Evolutionary conservation across 2,797 vertebrate genomes (phyloP), one percentile per base, ranked within the genome.

Genomic region (Sebastolobus altivelis): DNA sequence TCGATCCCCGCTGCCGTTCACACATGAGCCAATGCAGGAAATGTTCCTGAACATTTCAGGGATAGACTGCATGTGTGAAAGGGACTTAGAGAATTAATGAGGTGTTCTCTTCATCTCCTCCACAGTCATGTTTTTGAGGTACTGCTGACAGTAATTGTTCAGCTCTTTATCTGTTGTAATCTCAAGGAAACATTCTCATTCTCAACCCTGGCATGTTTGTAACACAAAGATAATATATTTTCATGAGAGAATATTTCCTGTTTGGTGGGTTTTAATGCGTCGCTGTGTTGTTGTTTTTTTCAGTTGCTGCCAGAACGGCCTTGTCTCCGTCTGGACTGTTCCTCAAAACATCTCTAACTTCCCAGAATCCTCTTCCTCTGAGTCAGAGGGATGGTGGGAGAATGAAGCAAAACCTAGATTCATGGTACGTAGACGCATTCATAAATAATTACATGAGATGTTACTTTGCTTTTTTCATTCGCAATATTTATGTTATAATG

Each of bases 241-340:
- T 16, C 40, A 16, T 31, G 5, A 9, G 12, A 9, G 18, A 65
- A 2, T 35, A 31, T 69, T 29, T 54, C 1, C 4, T n/a, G 3
- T 60, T 40, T 16, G 8, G 4, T 33, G 1, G 1, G 22, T n/a
- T 37, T 29, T 67, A 20, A 71, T 14, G 25, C 56, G 29, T 72
- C 2, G 1, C 22, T 78, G 1, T 84, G 22, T 71, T 68, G 1
- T 16, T 40, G 2, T 7, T 40, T 12, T 31, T 93, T 91, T 55
- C 89, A 99, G 98, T 83, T 98, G 98, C 62, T 99, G 98, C 89
- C 98, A 99, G 93, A 99, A 94, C 77, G 98, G 98, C 27, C 95
- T 98, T 72, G 97, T 99, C 13, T 97, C 97, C 29, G 97, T 99
- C 82, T 99, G 98, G 98, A 96, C 96, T 1, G 92, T 99, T 86